Percentiles rank a stretch among this genome's conserved stretches.
Evolutionary conservation across 2,113 vertebrate species (phyloP).

Genomic region (Callopanchax toddi): DNA sequence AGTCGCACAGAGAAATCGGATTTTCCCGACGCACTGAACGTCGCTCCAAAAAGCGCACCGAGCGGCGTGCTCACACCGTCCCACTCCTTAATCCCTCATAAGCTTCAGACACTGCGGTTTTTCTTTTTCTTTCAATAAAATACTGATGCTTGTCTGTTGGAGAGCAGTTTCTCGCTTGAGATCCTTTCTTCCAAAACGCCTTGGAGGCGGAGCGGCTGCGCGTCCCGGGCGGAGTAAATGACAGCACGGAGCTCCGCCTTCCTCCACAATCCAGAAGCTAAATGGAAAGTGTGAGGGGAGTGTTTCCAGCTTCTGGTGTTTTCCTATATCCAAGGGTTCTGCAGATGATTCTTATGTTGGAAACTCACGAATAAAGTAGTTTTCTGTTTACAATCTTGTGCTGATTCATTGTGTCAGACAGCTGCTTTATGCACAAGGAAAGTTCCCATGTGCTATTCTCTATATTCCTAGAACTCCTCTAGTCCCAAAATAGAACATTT

Average conservation of each 20-base stretch:
- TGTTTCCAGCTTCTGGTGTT: background rate
- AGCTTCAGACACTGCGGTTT: background rate
- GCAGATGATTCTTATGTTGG: background rate
- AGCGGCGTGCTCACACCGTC: slow-evolving; percentile 10
- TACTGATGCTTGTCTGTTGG: slow-evolving; percentile 11
- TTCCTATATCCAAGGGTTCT: background rate
- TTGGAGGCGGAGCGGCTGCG: slow-evolving; percentile 74
- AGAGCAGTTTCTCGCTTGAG: slow-evolving; percentile 11
- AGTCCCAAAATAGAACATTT: slow-evolving; percentile 50
- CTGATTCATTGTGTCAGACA: slow-evolving; percentile 6
- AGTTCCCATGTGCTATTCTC: slow-evolving; percentile 2
- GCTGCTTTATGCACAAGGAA: slow-evolving; percentile 4
- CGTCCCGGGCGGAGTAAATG: slow-evolving; percentile 18
- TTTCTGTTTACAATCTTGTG: slow-evolving; percentile 18
- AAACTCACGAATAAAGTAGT: background rate
- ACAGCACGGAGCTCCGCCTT: slow-evolving; percentile 51
- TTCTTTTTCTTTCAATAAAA: background rate
- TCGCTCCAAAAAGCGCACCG: slow-evolving; percentile 13
- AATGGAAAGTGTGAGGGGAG: slow-evolving; percentile 22
- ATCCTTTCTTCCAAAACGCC: slow-evolving; percentile 60
- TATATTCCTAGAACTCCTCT: slow-evolving; percentile 20
- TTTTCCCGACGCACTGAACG: slow-evolving; percentile 42
- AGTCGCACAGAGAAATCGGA: slow-evolving; percentile 43
- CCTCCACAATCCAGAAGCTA: slow-evolving; percentile 5
- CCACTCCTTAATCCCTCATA: background rate